Conservation (phyloP, 2,888 invertebrate genomes). For the Trachelus troglodyta region DNA sequence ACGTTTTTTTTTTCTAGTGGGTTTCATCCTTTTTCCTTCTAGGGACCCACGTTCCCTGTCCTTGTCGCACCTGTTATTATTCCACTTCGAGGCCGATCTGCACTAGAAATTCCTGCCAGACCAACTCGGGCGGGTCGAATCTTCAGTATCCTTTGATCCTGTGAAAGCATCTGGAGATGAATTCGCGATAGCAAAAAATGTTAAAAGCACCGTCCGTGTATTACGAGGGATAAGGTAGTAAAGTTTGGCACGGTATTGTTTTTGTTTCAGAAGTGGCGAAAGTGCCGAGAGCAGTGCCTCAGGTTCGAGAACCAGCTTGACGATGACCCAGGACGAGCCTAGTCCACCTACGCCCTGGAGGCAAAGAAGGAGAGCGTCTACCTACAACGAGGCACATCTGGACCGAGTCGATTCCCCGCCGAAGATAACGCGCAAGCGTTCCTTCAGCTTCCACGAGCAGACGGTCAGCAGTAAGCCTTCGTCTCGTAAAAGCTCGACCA, state of each 20-base stretch:
- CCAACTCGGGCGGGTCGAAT: no score
- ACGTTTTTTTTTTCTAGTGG: neutral
- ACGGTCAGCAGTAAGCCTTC: slow-evolving; percentile 35
- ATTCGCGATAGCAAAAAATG: no score
- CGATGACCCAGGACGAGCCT: slow-evolving; percentile 41
- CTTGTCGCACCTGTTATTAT: no score
- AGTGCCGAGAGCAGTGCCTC: slow-evolving; percentile 47
- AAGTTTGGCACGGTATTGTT: neutral
- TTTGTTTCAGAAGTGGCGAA: slow-evolving; percentile 43
- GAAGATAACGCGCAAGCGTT: slow-evolving; percentile 63
- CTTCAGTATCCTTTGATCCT: no score
- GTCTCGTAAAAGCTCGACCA: slow-evolving; percentile 30
- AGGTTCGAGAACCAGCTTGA: slow-evolving; percentile 48
- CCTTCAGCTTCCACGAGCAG: slow-evolving; percentile 68
- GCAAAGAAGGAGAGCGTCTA: slow-evolving; percentile 65
- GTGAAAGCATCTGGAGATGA: no score
- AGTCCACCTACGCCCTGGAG: slow-evolving; percentile 43
- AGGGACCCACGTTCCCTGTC: slow-evolving; percentile 2
- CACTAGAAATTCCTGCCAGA: no score
- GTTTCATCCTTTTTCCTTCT: slow-evolving; percentile 6
- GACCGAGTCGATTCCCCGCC: slow-evolving; percentile 64
- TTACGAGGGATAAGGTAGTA: no score
- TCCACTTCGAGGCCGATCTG: no score
- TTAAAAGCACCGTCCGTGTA: no score
- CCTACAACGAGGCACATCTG: slow-evolving; percentile 67